phyloP scores from a whole-genome alignment of 2,888 invertebrate genomes.

The Geophilus truncorum region DNA sequence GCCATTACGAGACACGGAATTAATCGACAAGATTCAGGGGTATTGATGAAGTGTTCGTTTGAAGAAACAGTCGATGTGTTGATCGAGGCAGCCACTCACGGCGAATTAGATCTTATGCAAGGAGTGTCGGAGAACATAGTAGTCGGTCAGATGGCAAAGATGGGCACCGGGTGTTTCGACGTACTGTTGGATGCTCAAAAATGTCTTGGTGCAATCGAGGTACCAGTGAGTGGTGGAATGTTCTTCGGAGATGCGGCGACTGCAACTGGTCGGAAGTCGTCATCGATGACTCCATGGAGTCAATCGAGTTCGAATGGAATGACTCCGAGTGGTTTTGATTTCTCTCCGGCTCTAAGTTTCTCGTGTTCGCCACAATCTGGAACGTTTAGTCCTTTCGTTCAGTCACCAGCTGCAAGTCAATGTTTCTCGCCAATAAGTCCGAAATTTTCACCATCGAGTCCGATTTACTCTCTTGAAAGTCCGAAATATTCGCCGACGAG shows the following conservation, averaged over 20 bases:
- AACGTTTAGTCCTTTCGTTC: slow-evolving; percentile 72
- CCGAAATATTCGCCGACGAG: too few species aligned
- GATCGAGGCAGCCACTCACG: slow-evolving; percentile 96
- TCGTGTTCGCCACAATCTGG: slow-evolving; percentile 60
- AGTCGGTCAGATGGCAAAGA: slow-evolving; percentile 93
- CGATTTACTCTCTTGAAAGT: slow-evolving; percentile 55
- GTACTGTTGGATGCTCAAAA: slow-evolving; percentile 95
- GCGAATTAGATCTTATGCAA: slow-evolving; percentile 97
- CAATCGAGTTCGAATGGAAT: slow-evolving; percentile 80
- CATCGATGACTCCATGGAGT: slow-evolving; percentile 91
- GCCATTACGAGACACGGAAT: slow-evolving; percentile 99
- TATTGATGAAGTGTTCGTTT: slow-evolving; percentile 99
- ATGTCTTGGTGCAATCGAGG: slow-evolving; percentile 97
- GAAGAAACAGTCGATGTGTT: slow-evolving; percentile 97
- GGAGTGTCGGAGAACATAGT: slow-evolving; percentile 99
- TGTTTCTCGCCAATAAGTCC: too few species aligned
- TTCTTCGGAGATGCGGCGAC: slow-evolving; percentile 72
- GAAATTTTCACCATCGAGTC: too few species aligned
- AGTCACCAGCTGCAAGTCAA: slow-evolving; percentile 61
- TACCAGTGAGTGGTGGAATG: slow-evolving; percentile 76
- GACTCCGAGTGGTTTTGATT: slow-evolving; percentile 95
- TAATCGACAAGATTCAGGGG: slow-evolving; percentile 95
- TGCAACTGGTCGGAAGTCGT: slow-evolving; percentile 66
- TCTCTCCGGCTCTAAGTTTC: slow-evolving; percentile 79
- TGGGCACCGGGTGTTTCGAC: slow-evolving; percentile 98